These are phyloP conservation scores for Trichonephila inaurata DNA, from an alignment of 1,140 invertebrate species.

Conservation along the genomic window DNA sequence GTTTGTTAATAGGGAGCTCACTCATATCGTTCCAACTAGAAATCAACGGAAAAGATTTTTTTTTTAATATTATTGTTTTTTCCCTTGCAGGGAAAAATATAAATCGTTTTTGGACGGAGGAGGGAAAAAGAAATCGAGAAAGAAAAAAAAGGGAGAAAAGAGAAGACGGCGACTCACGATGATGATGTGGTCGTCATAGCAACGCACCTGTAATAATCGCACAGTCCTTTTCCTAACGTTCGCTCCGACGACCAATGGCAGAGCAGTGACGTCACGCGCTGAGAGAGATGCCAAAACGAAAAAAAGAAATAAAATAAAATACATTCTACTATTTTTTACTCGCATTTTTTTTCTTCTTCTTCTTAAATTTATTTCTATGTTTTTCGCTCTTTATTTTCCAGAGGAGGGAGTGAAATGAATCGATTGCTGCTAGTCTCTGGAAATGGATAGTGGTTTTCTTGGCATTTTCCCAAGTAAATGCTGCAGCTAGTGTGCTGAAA, in stretches of 20 bases:
- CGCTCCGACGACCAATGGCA: slow-evolving; percentile 33
- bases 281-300: slow-evolving; percentile 43
- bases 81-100: slow-evolving; percentile 36
- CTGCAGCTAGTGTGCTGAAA: background rate
- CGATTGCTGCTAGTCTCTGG: slow-evolving; percentile 51
- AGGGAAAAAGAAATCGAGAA: slow-evolving; percentile 21
- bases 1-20: slow-evolving; percentile 47
- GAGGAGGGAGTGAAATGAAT: slow-evolving; percentile 26
- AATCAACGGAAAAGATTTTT: slow-evolving; percentile 14
- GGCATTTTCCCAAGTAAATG: slow-evolving; percentile 61
- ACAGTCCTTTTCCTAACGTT: background rate
- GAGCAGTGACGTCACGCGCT: slow-evolving; percentile 52
- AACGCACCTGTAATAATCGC: slow-evolving; percentile 67
- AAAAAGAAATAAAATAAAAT: slow-evolving; percentile 44
- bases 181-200: slow-evolving; percentile 59
- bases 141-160: background rate
- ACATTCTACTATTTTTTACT: slow-evolving; percentile 31
- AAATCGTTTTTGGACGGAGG: slow-evolving; percentile 45
- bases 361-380: slow-evolving; percentile 2
- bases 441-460: slow-evolving; percentile 44
- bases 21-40: background rate
- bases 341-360: background rate
- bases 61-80: slow-evolving; percentile 9
- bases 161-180: background rate
- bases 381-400: background rate